Evolutionary conservation across 2,113 vertebrate genomes (phyloP), one percentile per base, ranked within the genome.

Genomic region (Callopanchax toddi): DNA sequence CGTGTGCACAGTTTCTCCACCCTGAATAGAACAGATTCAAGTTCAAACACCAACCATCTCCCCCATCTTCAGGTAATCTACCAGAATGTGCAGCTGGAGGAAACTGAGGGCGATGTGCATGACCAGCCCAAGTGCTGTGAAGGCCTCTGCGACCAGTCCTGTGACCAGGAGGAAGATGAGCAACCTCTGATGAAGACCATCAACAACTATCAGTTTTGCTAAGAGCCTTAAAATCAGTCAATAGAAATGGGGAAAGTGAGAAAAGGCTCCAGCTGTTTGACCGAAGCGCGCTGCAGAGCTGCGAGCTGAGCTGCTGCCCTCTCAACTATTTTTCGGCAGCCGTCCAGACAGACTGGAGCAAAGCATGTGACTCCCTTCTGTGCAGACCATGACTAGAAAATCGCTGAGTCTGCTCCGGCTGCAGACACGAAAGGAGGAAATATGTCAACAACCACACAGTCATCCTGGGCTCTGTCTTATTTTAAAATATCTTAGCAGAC

Each of bases 201-300:
- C 87, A 99, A 98, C 87, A 97, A 96, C 89, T 99, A 98, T 39
- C 95, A 98, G 93, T 96, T 97, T 86, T 96, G 95, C 81, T 98
- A 91, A 92, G 67, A 20, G 11, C 22, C 50, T 13, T 5, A 25
- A 45, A 36, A 61, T 32, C 29, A 32, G 10, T 9, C 4, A 4
- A 32, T 1, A 32, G 29, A 32, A 32, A 32, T 6, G 2, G 32
- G 54, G 16, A 72, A 42, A 51, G 43, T 16, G 36, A 60, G 26
- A 71, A 40, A 55, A 20, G 45, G 60, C 57, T 66, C 21, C 46
- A 9, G 20, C 23, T 54, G n/a, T 10, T 26, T 23, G 23, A 66
- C 46, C 25, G 22, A 44, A 39, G 73, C 1, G 0, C 4, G 29
- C 32, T 51, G 23, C 11, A 23, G 56, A 48, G 65, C 50, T 66